These are phyloP conservation scores for Microcaecilia unicolor DNA, from an alignment of 2,797 vertebrate genomes.

Conservation along the genomic window DNA sequence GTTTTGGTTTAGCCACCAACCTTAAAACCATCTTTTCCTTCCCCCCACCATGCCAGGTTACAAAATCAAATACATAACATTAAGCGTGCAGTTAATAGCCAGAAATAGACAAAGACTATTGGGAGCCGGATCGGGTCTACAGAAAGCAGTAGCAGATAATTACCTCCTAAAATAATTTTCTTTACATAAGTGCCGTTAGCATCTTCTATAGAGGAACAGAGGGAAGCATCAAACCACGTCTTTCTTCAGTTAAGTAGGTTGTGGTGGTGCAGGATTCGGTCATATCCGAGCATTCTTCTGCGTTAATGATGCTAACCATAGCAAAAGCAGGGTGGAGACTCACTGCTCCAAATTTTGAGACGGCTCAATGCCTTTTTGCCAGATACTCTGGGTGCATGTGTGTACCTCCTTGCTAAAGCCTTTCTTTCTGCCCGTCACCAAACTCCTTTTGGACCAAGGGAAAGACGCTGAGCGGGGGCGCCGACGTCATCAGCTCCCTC, in stretches of 20 bases:
- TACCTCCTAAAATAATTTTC: slow-evolving; percentile 29
- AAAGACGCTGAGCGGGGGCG: slow-evolving; percentile 47
- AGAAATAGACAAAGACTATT: no score
- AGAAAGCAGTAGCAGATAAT: no score
- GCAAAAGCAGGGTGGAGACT: slow-evolving; percentile 24
- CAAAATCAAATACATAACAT: no score
- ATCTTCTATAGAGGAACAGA: slow-evolving; percentile 17
- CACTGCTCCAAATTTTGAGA: slow-evolving; percentile 42
- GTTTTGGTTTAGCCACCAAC: no score
- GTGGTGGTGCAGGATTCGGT: slow-evolving; percentile 10
- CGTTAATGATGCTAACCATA: slow-evolving; percentile 11
- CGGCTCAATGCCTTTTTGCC: slow-evolving; percentile 49
- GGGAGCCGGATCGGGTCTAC: not conserved
- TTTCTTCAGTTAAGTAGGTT: slow-evolving; percentile 21
- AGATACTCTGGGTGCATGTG: no score
- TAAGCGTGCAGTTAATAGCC: no score
- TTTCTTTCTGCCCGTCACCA: slow-evolving; percentile 45
- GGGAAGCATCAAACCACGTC: slow-evolving; percentile 36
- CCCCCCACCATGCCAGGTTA: no score
- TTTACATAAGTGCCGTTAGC: slow-evolving; percentile 15
- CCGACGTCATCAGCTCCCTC: slow-evolving; percentile 56
- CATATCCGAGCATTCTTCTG: not conserved
- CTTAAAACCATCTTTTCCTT: no score
- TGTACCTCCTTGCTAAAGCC: slow-evolving; percentile 23
- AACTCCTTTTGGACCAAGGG: slow-evolving; percentile 46